Conservation (phyloP, 2,888 invertebrate species). For the Cosmia pyralina region DNA sequence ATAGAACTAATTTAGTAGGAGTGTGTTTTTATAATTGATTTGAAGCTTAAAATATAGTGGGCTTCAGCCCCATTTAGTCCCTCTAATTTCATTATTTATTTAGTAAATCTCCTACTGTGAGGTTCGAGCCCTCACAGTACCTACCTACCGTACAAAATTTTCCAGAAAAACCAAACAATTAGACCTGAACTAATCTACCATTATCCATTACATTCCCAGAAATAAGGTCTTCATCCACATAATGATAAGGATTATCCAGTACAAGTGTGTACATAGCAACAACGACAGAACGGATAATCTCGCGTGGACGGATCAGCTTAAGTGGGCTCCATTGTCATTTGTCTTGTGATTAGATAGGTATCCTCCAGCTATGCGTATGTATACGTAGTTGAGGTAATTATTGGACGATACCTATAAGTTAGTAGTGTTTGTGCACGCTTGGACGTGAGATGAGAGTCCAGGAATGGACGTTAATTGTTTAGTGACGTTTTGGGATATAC, state of each 20-base stretch:
- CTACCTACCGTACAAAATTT: neutral
- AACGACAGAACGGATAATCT: slow-evolving; percentile 66
- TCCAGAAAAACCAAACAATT: slow-evolving; percentile 32
- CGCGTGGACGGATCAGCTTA: slow-evolving; percentile 69
- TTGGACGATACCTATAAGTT: slow-evolving; percentile 35
- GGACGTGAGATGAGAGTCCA: neutral
- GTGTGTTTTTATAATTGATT: too few relatives aligned
- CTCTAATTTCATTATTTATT: too few relatives aligned
- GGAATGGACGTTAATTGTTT: too few relatives aligned
- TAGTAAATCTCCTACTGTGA: too few relatives aligned
- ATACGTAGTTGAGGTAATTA: slow-evolving; percentile 52
- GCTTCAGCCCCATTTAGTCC: too few relatives aligned
- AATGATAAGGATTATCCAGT: slow-evolving; percentile 52
- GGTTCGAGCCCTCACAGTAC: too few relatives aligned
- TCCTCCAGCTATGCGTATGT: slow-evolving; percentile 37
- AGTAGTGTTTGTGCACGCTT: neutral
- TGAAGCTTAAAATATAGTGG: too few relatives aligned
- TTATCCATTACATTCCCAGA: slow-evolving; percentile 7
- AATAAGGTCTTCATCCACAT: slow-evolving; percentile 43
- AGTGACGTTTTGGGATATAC: too few relatives aligned
- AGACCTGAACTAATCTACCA: slow-evolving; percentile 18
- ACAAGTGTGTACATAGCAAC: slow-evolving; percentile 50
- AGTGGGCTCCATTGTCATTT: slow-evolving; percentile 70
- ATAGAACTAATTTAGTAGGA: too few relatives aligned
- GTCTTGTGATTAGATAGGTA: slow-evolving; percentile 69